Percentiles rank a stretch among this genome's conserved stretches.
phyloP scores from a whole-genome alignment of 2,888 invertebrate genomes.

The Dynastes grantii region DNA sequence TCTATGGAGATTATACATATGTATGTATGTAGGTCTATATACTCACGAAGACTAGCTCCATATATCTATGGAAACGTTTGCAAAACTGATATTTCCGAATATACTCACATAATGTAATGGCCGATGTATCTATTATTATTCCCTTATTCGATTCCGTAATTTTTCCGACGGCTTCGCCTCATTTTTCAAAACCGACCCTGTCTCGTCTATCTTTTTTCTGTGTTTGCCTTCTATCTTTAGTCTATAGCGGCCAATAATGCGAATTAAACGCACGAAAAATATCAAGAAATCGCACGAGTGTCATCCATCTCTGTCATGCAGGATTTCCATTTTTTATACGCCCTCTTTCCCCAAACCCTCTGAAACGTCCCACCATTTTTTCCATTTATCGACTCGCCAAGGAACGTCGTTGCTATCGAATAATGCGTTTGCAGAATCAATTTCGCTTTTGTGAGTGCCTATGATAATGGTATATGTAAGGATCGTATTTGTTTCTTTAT shows the following conservation, averaged over 20 bases:
- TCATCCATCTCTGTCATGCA: conserved; percentile 41
- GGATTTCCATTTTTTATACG: conserved; percentile 5
- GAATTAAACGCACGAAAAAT: conserved; percentile 42
- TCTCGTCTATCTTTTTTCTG: not conserved
- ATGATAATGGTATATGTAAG: not conserved
- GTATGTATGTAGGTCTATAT: too few species aligned
- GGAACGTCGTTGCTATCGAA: conserved; percentile 24
- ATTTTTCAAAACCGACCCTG: conserved; percentile 16
- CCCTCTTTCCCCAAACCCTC: not conserved
- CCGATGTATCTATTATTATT: conserved; percentile 27
- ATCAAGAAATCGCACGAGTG: conserved; percentile 24
- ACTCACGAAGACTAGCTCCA: too few species aligned
- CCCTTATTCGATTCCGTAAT: conserved; percentile 13
- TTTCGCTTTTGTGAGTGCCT: conserved; percentile 30
- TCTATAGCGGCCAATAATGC: conserved; percentile 30
- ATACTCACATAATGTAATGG: not conserved
- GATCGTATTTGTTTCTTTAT: not conserved
- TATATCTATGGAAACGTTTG: not conserved
- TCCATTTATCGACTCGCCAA: not conserved
- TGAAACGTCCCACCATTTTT: not conserved
- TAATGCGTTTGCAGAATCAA: conserved; percentile 43
- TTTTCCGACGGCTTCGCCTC: conserved; percentile 3
- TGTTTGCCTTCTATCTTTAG: not conserved
- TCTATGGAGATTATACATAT: not conserved
- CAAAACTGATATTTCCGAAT: not conserved